Base-by-base conservation (phyloP, 2,113 vertebrate species). In the Coptodon bakossiorum region DNA sequence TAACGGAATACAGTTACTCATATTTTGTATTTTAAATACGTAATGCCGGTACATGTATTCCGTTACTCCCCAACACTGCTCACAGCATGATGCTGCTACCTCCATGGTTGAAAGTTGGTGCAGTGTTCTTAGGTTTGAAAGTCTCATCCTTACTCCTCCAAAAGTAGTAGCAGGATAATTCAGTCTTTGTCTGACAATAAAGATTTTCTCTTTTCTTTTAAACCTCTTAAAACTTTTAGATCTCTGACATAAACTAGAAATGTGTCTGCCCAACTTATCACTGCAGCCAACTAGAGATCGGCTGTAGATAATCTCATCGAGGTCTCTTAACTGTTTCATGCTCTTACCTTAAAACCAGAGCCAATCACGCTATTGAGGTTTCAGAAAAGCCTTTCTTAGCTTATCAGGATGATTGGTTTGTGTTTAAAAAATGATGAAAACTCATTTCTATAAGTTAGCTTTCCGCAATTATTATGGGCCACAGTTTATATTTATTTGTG, bases 381-480 rank as follows among this genome's bases (percentile, higher is more conserved):
- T 73, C 13, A 43, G 22, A 73, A 73, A 16, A 73, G 38, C 66
- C 22, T 45, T 73, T 43, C 22, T 73, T 45, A 73, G 38, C 13
- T 43, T 56, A 56, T 56, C 22, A 27, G 54, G 54, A 27, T 2
- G 22, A 7, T 24, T 57, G 22, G 22, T 56, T 56, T 24, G 4
- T 27, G 27, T 57, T 57, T 24, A 14, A 27, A 24, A 57, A 24
- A 24, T 57, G 11, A 24, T 2, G 11, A 56, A 13, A 56, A 56
- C 54, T 56, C 1, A 13, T 57, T 45, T 27, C 13, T 45, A 27
- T 16, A 73, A 43, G 3, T 73, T 45, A 45, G 68, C 1, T 40
- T 68, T 40, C 63, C 0, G 0, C 22, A 43, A 24, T 43, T 27
- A 43, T 71, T 71, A 43, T 43, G 66, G 36, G 36, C 66, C 12